Conservation (phyloP, 92 coral and sea anemone species). For the Anthopleura xanthogrammica region DNA sequence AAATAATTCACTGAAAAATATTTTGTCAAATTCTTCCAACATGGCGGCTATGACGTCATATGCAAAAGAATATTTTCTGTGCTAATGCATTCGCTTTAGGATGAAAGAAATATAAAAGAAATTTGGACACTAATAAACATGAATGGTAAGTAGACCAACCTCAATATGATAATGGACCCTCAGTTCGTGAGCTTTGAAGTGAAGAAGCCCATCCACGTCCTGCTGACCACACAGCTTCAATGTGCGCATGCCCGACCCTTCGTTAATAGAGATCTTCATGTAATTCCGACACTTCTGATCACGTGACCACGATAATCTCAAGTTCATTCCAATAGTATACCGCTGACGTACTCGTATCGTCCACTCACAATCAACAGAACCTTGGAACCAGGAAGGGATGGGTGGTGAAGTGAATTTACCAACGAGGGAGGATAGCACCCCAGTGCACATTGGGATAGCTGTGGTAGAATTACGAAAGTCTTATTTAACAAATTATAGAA, state of each 20-base stretch:
- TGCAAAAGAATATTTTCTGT: too few relatives aligned
- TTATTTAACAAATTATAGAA: too few relatives aligned
- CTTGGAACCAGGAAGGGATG: slow-evolving; percentile 69
- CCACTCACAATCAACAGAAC: slow-evolving; percentile 78
- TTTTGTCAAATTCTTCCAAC: too few relatives aligned
- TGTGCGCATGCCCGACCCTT: slow-evolving; percentile 42
- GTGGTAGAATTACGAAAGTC: not conserved
- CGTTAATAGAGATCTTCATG: slow-evolving; percentile 45
- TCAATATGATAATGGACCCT: slow-evolving; percentile 62
- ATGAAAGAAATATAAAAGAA: too few relatives aligned
- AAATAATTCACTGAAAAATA: too few relatives aligned
- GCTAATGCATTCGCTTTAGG: too few relatives aligned
- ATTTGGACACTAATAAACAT: not conserved
- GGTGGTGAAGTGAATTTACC: slow-evolving; percentile 73
- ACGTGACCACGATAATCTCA: slow-evolving; percentile 69
- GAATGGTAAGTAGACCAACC: slow-evolving; percentile 32
- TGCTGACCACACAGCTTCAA: slow-evolving; percentile 70
- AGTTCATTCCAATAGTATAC: slow-evolving; percentile 61
- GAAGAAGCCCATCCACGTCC: slow-evolving; percentile 57
- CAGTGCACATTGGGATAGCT: slow-evolving; percentile 78
- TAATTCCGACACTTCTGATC: slow-evolving; percentile 62
- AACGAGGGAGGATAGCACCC: slow-evolving; percentile 42
- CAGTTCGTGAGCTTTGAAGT: slow-evolving; percentile 56
- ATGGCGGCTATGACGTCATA: too few relatives aligned
- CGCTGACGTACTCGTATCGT: slow-evolving; percentile 64